Percentiles rank a stretch among this genome's conserved stretches.
These are phyloP conservation scores for Lepidocyrtoides sp. DNA, from an alignment of 2,888 invertebrate species.

Conservation along the genomic window DNA sequence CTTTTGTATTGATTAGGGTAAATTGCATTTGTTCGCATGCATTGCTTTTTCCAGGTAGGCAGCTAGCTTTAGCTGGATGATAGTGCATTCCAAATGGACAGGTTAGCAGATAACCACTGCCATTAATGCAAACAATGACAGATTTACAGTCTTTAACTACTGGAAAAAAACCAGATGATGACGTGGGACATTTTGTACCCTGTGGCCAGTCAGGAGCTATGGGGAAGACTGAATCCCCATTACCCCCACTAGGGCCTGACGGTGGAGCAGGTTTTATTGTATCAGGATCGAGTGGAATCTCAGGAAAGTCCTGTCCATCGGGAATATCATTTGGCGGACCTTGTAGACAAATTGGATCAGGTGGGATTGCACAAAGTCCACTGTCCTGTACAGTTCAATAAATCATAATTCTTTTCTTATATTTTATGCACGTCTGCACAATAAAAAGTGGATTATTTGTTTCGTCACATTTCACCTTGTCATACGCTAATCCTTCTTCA, in stretches of 20 bases:
- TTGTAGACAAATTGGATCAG: slow-evolving; percentile 58
- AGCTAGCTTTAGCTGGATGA: slow-evolving; percentile 45
- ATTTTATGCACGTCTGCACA: too few relatives aligned
- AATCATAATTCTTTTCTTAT: too few relatives aligned
- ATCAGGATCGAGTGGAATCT: slow-evolving; percentile 65
- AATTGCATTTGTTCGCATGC: slow-evolving; percentile 56
- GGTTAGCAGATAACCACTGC: slow-evolving; percentile 21
- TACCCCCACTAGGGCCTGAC: slow-evolving; percentile 3
- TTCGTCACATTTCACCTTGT: slow-evolving; percentile 62
- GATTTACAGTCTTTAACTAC: slow-evolving; percentile 55
- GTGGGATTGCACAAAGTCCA: slow-evolving; percentile 59
- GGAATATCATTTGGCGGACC: slow-evolving; percentile 49
- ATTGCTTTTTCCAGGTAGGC: slow-evolving; percentile 9
- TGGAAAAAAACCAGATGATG: slow-evolving; percentile 42
- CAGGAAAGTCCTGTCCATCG: slow-evolving; percentile 40
- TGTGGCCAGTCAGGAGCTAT: slow-evolving; percentile 50
- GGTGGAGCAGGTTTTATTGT: slow-evolving; percentile 47
- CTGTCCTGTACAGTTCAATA: slow-evolving; percentile 40
- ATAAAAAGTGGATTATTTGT: background rate
- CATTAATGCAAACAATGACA: slow-evolving; percentile 49
- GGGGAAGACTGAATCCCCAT: slow-evolving; percentile 20
- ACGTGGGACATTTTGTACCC: slow-evolving; percentile 30
- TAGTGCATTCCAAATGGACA: slow-evolving; percentile 45
- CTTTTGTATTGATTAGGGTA: background rate
- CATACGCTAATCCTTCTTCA: slow-evolving; percentile 77